These are phyloP conservation scores for Biston stratarius DNA, from an alignment of 2,888 invertebrate species.

Conservation along the genomic window DNA sequence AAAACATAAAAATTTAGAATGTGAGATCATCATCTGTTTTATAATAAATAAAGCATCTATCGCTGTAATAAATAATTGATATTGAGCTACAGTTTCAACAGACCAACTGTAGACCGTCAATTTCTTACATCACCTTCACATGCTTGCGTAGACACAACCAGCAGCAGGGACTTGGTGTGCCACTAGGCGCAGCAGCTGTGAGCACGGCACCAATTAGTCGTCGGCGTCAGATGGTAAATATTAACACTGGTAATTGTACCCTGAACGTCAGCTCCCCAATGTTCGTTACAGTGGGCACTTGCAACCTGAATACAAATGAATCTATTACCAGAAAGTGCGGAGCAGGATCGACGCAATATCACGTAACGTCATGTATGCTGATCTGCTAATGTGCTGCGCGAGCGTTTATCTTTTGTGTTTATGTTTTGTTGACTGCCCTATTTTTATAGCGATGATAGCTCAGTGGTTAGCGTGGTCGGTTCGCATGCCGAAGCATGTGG, in stretches of 20 bases:
- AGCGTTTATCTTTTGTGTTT: constrained; percentile 41
- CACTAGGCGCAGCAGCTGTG: constrained; percentile 57
- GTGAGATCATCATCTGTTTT: too few relatives aligned
- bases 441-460: too few relatives aligned
- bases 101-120: neutral
- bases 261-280: constrained; percentile 80
- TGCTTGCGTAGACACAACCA: neutral
- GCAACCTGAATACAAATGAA: constrained; percentile 85
- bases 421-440: constrained; percentile 1
- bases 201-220: constrained; percentile 76
- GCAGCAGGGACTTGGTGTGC: constrained; percentile 38
- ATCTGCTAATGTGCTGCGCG: constrained; percentile 57
- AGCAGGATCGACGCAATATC: constrained; percentile 74
- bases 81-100: neutral
- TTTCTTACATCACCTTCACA: neutral
- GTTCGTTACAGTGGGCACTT: constrained; percentile 82
- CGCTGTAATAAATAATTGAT: too few relatives aligned
- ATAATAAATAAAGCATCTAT: too few relatives aligned
- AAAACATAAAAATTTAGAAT: too few relatives aligned
- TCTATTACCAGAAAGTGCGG: constrained; percentile 80
- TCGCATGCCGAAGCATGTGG: too few relatives aligned
- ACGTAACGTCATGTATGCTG: constrained; percentile 66
- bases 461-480: too few relatives aligned
- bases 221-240: constrained; percentile 83
- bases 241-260: constrained; percentile 84